Conservation (phyloP, 2,888 invertebrate genomes). For the Lasius fuliginosus region DNA sequence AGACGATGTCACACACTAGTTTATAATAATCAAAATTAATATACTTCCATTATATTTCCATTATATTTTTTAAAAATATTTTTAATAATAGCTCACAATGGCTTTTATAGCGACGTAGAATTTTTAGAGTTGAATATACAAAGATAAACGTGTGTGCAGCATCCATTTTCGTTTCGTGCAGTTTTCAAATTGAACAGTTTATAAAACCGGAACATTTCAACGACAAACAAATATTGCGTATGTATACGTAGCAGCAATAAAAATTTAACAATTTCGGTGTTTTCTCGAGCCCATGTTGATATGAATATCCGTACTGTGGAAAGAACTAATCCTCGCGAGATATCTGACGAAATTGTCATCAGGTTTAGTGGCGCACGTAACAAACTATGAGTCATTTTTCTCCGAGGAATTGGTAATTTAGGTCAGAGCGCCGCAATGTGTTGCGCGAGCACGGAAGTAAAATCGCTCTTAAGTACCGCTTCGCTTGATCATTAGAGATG, state of each 20-base stretch:
- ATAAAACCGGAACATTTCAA: not conserved
- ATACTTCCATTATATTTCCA: not conserved
- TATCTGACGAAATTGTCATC: conserved; percentile 6
- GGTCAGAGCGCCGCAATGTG: conserved; percentile 30
- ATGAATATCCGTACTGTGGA: not conserved
- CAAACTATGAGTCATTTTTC: conserved; percentile 28
- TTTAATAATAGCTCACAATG: not conserved
- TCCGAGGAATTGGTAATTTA: conserved; percentile 36
- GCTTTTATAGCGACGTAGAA: not conserved
- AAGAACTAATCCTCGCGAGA: conserved; percentile 28
- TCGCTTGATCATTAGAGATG: conserved; percentile 26
- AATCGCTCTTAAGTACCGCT: conserved; percentile 30
- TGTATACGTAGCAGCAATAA: not conserved
- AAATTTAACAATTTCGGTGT: not conserved
- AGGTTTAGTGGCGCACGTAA: conserved; percentile 7
- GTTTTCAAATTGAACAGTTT: conserved; percentile 5
- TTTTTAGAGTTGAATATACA: not conserved
- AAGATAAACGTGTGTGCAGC: not conserved
- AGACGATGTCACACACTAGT: not conserved
- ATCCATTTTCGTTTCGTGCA: not conserved
- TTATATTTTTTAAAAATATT: not conserved
- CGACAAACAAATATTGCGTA: not conserved
- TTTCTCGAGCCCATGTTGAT: no score
- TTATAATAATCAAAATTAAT: not conserved
- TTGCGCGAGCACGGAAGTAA: conserved; percentile 43